Conservation (phyloP, 2,888 invertebrate species). For the Drosophila acutilabella region DNA sequence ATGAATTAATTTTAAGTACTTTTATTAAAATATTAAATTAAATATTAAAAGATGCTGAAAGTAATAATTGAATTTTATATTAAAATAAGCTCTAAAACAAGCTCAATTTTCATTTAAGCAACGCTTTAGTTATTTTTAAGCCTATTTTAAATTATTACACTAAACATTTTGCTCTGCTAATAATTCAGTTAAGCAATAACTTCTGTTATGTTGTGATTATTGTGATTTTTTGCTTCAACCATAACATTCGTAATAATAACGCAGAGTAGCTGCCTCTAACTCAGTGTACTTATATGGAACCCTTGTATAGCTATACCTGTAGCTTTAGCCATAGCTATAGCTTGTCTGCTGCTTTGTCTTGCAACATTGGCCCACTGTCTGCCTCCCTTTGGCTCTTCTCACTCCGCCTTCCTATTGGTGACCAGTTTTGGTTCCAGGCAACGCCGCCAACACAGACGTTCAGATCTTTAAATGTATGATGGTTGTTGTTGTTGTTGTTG, state of each 20-base stretch:
- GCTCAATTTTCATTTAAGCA: neutral
- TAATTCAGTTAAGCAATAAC: neutral
- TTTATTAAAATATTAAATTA: too few species aligned
- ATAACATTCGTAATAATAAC: slow-evolving; percentile 32
- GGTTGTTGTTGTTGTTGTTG: slow-evolving; percentile 10
- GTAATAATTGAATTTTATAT: neutral
- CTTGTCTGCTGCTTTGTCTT: slow-evolving; percentile 59
- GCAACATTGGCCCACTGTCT: slow-evolving; percentile 62
- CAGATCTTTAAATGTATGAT: slow-evolving; percentile 52
- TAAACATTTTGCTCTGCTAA: neutral
- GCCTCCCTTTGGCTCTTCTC: slow-evolving; percentile 9
- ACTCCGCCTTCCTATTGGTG: slow-evolving; percentile 36
- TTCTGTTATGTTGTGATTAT: neutral
- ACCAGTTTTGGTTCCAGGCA: slow-evolving; percentile 58
- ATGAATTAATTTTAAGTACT: too few species aligned
- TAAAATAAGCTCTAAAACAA: too few species aligned
- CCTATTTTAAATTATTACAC: neutral
- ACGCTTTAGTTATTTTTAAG: neutral
- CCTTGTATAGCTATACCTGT: slow-evolving; percentile 39
- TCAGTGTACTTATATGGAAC: slow-evolving; percentile 54
- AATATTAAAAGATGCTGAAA: too few species aligned
- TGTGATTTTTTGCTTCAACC: neutral
- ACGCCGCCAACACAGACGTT: slow-evolving; percentile 63
- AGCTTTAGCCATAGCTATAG: neutral
- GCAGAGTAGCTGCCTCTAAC: slow-evolving; percentile 33